Conservation (phyloP, 2,888 invertebrate species). For the Drosophila koepferae region DNA sequence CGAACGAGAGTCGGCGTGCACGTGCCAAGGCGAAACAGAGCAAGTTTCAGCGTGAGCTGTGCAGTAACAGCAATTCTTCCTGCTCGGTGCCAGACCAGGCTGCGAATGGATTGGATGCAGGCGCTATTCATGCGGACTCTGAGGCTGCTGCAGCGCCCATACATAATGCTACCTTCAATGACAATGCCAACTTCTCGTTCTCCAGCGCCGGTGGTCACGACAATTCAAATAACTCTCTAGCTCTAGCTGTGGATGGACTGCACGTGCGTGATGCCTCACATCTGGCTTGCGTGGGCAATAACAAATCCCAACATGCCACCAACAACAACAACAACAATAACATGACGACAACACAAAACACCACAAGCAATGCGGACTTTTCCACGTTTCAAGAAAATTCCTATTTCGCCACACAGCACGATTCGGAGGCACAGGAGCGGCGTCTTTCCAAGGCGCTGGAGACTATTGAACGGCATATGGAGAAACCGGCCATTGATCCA, state of each 20-base stretch:
- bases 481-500: slow-evolving; percentile 89
- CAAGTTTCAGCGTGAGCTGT: slow-evolving; percentile 66
- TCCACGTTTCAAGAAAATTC: slow-evolving; percentile 85
- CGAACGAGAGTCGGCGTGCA: slow-evolving; percentile 48
- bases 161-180: slow-evolving; percentile 80
- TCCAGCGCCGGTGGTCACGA: slow-evolving; percentile 81
- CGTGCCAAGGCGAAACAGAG: slow-evolving; percentile 76
- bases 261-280: slow-evolving; percentile 80
- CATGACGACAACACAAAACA: slow-evolving; percentile 34
- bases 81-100: slow-evolving; percentile 73
- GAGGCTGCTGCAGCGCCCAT: slow-evolving; percentile 33
- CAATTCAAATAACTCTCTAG: slow-evolving; percentile 83
- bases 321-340: slow-evolving; percentile 53
- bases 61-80: slow-evolving; percentile 83
- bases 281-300: slow-evolving; percentile 19
- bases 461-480: slow-evolving; percentile 83
- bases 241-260: slow-evolving; percentile 80
- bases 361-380: slow-evolving; percentile 74
- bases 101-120: slow-evolving; percentile 37
- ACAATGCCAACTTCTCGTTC: slow-evolving; percentile 83
- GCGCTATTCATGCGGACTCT: not conserved
- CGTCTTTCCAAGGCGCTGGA: slow-evolving; percentile 83
- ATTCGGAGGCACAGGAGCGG: slow-evolving; percentile 83
- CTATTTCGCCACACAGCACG: slow-evolving; percentile 84
- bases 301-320: slow-evolving; percentile 46